Conservation (phyloP, 2,888 invertebrate species). For the Rhodophaea formosa region DNA sequence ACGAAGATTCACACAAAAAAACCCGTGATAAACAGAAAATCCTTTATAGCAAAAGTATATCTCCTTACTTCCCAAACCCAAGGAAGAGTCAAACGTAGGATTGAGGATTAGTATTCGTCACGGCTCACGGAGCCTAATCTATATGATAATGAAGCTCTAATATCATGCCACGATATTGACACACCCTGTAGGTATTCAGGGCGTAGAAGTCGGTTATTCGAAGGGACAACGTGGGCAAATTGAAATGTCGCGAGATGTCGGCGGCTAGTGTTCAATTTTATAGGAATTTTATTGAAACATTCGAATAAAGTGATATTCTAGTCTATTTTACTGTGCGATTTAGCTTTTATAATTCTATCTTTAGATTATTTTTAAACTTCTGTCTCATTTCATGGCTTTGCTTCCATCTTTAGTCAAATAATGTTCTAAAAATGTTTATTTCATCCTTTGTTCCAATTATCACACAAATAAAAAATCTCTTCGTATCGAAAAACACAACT, state of each 20-base stretch:
- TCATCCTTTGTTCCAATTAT: no score
- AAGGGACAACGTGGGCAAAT: conserved; percentile 7
- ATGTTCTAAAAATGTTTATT: no score
- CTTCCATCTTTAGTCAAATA: no score
- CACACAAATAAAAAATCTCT: no score
- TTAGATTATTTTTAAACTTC: no score
- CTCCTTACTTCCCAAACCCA: not conserved
- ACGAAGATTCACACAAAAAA: no score
- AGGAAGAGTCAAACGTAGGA: conserved; percentile 7
- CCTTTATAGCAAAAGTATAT: no score
- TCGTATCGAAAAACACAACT: no score
- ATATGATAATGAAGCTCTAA: conserved; percentile 35
- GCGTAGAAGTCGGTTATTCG: conserved; percentile 9
- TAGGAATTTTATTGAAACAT: conserved; percentile 1
- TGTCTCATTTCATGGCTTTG: no score
- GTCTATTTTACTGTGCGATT: not conserved
- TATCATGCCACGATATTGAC: conserved; percentile 22
- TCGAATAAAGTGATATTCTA: not conserved
- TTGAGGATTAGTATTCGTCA: conserved; percentile 22
- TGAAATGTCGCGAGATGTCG: conserved; percentile 8
- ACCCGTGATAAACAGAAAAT: no score
- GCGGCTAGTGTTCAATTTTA: conserved; percentile 5
- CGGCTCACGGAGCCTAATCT: conserved; percentile 29
- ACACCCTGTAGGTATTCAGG: conserved; percentile 18
- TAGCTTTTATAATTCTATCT: not conserved